Percentiles rank a stretch among this genome's conserved stretches.
Conservation (phyloP, 2,888 invertebrate genomes). For the Hemistola chrysoprasaria region DNA sequence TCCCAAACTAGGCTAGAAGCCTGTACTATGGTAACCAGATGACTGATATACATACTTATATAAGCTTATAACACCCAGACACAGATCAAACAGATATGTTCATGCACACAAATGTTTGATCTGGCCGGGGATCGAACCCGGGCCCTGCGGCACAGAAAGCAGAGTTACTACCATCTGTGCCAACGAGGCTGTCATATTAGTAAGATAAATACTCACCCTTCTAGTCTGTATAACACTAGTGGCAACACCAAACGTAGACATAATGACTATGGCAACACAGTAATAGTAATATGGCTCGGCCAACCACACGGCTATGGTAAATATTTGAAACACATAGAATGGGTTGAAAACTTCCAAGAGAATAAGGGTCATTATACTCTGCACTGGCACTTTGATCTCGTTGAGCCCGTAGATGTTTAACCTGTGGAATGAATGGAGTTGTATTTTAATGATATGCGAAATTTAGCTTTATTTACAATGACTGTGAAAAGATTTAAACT, state of each 20-base stretch:
- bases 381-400: slow-evolving; percentile 91
- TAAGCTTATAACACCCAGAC: too few species aligned
- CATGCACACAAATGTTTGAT: too few species aligned
- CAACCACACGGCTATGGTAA: slow-evolving; percentile 94
- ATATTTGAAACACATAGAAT: slow-evolving; percentile 97
- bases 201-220: slow-evolving; percentile 74
- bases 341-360: slow-evolving; percentile 94
- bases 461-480: background rate
- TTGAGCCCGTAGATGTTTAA: slow-evolving; percentile 92
- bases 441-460: background rate
- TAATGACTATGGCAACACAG: slow-evolving; percentile 91
- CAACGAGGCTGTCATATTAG: too few species aligned
- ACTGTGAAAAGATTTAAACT: too few species aligned
- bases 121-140: too few species aligned
- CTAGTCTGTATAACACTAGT: slow-evolving; percentile 93
- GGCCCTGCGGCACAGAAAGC: too few species aligned
- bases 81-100: too few species aligned
- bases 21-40: too few species aligned
- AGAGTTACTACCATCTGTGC: too few species aligned
- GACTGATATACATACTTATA: too few species aligned
- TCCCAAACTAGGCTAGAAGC: too few species aligned
- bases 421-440: slow-evolving; percentile 65
- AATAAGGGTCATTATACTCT: slow-evolving; percentile 86
- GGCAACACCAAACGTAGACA: slow-evolving; percentile 92
- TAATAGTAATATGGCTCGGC: slow-evolving; percentile 95